Conservation (phyloP, 2,888 invertebrate genomes). For the Lasioglossum zephyrum region DNA sequence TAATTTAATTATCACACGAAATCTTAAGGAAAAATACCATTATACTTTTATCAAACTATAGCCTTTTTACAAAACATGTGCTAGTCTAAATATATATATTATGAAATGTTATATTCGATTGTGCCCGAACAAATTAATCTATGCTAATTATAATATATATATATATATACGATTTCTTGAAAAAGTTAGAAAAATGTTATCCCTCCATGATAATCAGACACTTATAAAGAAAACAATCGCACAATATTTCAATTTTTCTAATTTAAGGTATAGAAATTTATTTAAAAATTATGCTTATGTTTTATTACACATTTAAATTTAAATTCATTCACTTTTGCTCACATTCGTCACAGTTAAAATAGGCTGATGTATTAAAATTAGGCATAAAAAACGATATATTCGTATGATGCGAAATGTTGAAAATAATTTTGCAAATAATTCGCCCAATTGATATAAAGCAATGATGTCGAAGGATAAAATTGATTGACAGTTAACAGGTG, state of each 20-base stretch:
- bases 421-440: neutral
- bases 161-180: neutral
- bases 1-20: neutral
- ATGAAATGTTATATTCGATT: neutral
- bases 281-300: neutral
- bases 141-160: neutral
- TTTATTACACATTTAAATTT: neutral
- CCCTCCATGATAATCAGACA: neutral
- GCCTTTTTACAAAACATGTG: neutral
- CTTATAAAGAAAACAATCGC: neutral
- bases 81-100: neutral
- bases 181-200: neutral
- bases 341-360: neutral
- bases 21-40: neutral
- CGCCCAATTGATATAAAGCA: neutral
- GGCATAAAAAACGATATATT: neutral
- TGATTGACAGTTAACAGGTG: slow-evolving; percentile 42
- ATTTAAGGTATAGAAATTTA: neutral
- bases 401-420: neutral
- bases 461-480: neutral
- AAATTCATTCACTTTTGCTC: neutral
- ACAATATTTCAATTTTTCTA: neutral
- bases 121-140: neutral
- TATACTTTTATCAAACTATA: neutral
- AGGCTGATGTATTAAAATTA: slow-evolving; percentile 9